Base-by-base conservation (phyloP, 2,888 invertebrate genomes). In the Cheilosia vernalis region DNA sequence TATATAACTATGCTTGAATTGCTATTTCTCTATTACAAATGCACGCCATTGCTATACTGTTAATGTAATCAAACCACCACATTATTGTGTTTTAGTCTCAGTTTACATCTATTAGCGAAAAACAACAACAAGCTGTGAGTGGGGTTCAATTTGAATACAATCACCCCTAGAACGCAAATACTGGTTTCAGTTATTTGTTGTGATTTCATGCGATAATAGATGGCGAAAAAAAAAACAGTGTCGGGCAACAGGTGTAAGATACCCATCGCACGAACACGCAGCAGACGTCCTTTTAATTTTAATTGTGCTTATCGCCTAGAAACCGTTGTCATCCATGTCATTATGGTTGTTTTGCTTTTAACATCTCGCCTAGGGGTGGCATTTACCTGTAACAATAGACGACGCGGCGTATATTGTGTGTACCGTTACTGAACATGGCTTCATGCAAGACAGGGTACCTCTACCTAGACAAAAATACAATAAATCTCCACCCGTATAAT, bases 221-320 rank as follows among this genome's bases (percentile, higher is more conserved):
- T 55, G 19, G 40, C 40, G 30, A 44, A 53, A 66, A 73, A 66
- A 19, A 3, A 66, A 24, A 24, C 15, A n/a, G 2, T 53, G 9
- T 7, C 13, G 56, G 47, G 5, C 53, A 47, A 80, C 66, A 73
- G 80, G 67, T 80, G 60, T 42, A 53, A 60, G 51, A 6, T 73
- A 63, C 42, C 10, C 51, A 67, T 49, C 9, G 27, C 44, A 17
- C 17, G 4, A 56, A 64, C 21, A 63, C 30, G 51, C 69, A 69
- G 64, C 53, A 77, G 66, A 82, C 72, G 53, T 66, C 77, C 72
- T 47, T 70, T 72, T 49, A 44, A 66, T 60, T 83, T 78, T 61
- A 78, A 83, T 83, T 83, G 72, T 78, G 72, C 49, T 72, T 78
- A 67, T 78, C 66, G 66, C 61, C 55, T 66, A 53, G 77, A 49